These are phyloP conservation scores for Mermis nigrescens DNA, from an alignment of 2,888 invertebrate genomes.

Conservation along the genomic window DNA sequence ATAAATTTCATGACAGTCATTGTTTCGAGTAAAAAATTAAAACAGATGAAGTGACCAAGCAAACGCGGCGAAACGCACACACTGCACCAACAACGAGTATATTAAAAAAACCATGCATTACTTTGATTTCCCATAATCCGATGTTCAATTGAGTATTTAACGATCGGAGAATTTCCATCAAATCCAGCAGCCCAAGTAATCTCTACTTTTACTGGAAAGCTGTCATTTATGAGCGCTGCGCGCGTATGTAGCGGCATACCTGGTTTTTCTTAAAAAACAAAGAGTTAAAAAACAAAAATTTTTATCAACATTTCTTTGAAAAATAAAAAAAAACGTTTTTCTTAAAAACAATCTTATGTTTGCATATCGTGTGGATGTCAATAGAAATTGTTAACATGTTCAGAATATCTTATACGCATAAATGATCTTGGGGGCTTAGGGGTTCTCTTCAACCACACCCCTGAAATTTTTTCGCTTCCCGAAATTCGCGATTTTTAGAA, in stretches of 20 bases:
- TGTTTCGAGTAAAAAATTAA: background rate
- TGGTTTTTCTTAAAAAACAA: conserved; percentile 51
- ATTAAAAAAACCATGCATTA: conserved; percentile 36
- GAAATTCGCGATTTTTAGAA: no score
- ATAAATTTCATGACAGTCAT: background rate
- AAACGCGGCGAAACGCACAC: no score
- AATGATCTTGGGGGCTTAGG: no score
- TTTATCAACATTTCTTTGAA: background rate
- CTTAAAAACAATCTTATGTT: background rate
- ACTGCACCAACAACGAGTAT: no score
- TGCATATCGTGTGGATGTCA: background rate
- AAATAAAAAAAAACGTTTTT: background rate
- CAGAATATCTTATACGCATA: no score
- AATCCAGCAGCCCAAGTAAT: conserved; percentile 87
- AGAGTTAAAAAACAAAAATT: background rate
- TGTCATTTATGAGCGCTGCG: conserved; percentile 57
- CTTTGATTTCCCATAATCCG: conserved; percentile 68
- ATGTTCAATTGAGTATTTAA: conserved; percentile 74
- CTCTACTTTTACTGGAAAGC: conserved; percentile 56
- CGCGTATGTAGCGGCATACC: conserved; percentile 71
- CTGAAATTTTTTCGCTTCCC: no score
- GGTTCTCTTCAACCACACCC: no score
- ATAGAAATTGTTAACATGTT: background rate
- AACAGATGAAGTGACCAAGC: no score
- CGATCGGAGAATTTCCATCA: conserved; percentile 84